Evolutionary conservation across 2,888 invertebrate species (phyloP), one percentile per base, ranked within the genome.

Genomic region (Epirrhoe alternata): DNA sequence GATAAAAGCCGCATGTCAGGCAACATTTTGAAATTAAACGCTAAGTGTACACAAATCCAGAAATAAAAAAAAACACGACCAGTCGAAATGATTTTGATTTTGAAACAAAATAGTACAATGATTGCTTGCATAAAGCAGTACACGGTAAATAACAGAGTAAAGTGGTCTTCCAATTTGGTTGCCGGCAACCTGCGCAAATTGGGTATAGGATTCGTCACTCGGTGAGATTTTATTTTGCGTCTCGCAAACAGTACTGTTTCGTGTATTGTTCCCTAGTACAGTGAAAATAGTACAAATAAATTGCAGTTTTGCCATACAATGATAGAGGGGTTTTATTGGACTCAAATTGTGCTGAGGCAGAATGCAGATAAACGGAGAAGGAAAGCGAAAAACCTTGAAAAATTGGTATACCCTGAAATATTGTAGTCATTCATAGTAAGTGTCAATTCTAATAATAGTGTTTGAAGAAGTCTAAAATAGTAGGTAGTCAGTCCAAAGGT

Each of bases 131-230:
- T 12, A 3, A 12, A 42, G 12, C 38, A 12, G 12, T 5, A 50
- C 58, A 58, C 24, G 10, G 35, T 54, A 42, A 51, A 54, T 49
- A 64, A 54, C 57, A 8, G 8, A 31, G 16, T 31, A 42, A 66
- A 66, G 57, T 53, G 38, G 45, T 50, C 47, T 49, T 59, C 14
- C 62, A 50, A 62, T 58, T 62, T 66, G 58, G 45, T 10, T 54
- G 52, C 14, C 8, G 66, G 51, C 50, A 66, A 47, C 54, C 35
- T 31, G 42, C 12, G 30, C 59, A 66, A 66, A 66, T 66, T 59
- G 62, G 66, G 47, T 66, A 53, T 33, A 31, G 47, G 55, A 63
- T 66, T 51, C 35, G 59, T 52, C 66, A 63, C 33, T 50, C 53
- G 58, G 54, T 35, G 51, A 14, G 6, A 49, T 58, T 58, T 58